Evolutionary conservation across 64 coral and sea anemone genomes (phyloP).

Genomic region (Stichodactyla helianthus): DNA sequence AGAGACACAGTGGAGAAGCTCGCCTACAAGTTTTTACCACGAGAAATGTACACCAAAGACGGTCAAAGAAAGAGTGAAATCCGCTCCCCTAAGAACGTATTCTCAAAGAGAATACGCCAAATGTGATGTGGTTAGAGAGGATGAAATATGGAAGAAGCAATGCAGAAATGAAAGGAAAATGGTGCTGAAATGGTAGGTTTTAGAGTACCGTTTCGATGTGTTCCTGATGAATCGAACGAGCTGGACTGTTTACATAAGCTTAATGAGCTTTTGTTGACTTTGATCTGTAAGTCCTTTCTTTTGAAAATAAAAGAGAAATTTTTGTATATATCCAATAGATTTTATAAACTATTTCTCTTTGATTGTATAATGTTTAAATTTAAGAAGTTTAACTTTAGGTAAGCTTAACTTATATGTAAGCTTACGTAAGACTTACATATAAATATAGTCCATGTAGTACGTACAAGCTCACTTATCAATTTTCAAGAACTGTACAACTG

Average conservation of each 20-base stretch:
- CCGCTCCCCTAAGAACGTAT: conserved; percentile 67
- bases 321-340: background rate
- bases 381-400: background rate
- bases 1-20: conserved; percentile 36
- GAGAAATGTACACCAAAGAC: conserved; percentile 72
- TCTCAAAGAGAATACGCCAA: conserved; percentile 75
- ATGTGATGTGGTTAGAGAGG: conserved; percentile 70
- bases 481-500: too few relatives aligned
- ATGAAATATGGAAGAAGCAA: conserved; percentile 91
- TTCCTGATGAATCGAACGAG: background rate
- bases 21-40: conserved; percentile 72
- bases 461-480: too few relatives aligned
- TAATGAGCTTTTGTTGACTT: background rate
- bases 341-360: background rate
- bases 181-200: conserved; percentile 72
- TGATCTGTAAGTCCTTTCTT: background rate
- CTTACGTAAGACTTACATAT: too few relatives aligned
- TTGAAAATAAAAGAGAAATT: background rate
- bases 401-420: background rate
- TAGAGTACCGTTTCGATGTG: background rate
- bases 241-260: background rate
- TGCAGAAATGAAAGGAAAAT: conserved; percentile 83
- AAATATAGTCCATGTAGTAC: too few relatives aligned
- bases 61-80: conserved; percentile 63
- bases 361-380: background rate